These are phyloP conservation scores for Mastomys coucha DNA, from an alignment of 2,113 vertebrate genomes.

Conservation along the genomic window DNA sequence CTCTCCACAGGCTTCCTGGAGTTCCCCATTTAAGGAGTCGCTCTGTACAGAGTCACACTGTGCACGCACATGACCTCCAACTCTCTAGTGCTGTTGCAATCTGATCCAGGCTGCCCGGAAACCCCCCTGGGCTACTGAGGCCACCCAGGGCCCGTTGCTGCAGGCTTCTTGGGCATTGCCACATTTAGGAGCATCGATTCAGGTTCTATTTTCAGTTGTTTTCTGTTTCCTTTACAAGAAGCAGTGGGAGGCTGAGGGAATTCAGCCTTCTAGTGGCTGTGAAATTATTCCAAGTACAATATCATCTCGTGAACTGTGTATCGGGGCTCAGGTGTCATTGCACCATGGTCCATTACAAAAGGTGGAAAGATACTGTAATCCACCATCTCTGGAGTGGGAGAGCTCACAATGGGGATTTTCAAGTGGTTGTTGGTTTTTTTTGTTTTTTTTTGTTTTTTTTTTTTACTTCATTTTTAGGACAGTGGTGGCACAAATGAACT, in stretches of 20 bases:
- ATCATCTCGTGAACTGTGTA: background rate
- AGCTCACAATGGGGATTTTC: background rate
- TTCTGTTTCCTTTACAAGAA: slow-evolving; percentile 69
- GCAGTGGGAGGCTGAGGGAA: slow-evolving; percentile 10
- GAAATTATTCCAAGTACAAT: slow-evolving; percentile 25
- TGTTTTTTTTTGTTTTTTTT: background rate
- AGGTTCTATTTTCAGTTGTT: slow-evolving; percentile 52
- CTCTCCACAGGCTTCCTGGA: slow-evolving; percentile 67
- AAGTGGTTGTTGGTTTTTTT: background rate
- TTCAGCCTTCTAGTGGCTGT: slow-evolving; percentile 33
- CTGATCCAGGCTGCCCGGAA: slow-evolving; percentile 71
- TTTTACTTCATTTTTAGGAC: background rate
- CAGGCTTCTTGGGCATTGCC: background rate
- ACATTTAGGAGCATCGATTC: slow-evolving; percentile 38
- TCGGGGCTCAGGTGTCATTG: background rate
- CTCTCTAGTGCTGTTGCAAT: slow-evolving; percentile 70
- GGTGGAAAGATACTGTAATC: background rate
- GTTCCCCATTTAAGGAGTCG: slow-evolving; percentile 55
- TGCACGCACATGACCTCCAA: slow-evolving; percentile 63
- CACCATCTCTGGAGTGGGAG: background rate
- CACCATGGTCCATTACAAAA: background rate
- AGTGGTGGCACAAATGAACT: background rate
- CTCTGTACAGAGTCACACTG: no score
- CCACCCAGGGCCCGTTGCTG: background rate
- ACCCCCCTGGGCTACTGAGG: slow-evolving; percentile 56